Conservation (phyloP, 2,113 vertebrate genomes). For the Toxotes chatareus region DNA sequence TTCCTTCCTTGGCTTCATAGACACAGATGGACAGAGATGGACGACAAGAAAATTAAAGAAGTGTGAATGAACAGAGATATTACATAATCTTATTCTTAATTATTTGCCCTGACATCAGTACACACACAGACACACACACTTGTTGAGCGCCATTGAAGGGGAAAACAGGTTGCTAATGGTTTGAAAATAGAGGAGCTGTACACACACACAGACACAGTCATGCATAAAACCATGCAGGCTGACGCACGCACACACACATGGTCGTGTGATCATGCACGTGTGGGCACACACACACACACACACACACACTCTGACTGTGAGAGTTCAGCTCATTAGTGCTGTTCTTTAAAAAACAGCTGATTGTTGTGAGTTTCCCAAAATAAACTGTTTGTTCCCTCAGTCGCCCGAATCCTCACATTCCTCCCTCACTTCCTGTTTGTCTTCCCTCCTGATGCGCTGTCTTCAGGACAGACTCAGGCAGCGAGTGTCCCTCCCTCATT, state of each 20-base stretch:
- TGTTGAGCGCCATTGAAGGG: conserved; percentile 17
- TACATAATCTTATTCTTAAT: conserved; percentile 42
- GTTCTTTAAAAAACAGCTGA: conserved; percentile 53
- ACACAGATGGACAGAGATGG: conserved; percentile 5
- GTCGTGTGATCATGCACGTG: conserved; percentile 30
- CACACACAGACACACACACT: conserved; percentile 20
- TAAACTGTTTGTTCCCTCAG: conserved; percentile 40
- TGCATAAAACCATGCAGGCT: conserved; percentile 30
- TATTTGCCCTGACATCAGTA: conserved; percentile 33
- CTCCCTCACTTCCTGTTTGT: background rate
- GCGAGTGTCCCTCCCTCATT: no score
- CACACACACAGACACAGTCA: conserved; percentile 32
- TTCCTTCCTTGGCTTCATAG: background rate
- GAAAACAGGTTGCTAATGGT: conserved; percentile 39
- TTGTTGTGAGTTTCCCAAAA: conserved; percentile 61
- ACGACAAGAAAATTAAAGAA: background rate
- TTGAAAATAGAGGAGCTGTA: conserved; percentile 34
- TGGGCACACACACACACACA: conserved; percentile 8
- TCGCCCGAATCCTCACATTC: background rate
- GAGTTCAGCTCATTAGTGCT: conserved; percentile 64
- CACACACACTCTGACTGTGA: conserved; percentile 47
- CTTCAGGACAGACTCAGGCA: no score
- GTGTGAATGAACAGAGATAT: conserved; percentile 26
- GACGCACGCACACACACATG: conserved; percentile 26
- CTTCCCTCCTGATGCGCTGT: background rate